These are phyloP conservation scores for Diachasmimorpha longicaudata DNA, from an alignment of 1,140 invertebrate genomes.

Conservation along the genomic window DNA sequence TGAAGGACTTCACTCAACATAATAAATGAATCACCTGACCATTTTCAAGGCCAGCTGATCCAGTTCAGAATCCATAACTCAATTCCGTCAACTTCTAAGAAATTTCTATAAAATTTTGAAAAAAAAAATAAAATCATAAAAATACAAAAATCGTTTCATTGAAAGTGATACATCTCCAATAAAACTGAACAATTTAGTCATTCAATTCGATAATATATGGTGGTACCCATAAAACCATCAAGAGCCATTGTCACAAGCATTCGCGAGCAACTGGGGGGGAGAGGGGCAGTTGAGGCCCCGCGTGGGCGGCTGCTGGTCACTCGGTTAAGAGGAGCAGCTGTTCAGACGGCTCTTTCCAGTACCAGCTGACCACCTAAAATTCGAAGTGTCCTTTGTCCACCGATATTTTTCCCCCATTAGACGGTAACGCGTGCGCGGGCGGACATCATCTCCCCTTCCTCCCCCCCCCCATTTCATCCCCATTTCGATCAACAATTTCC, in stretches of 20 bases:
- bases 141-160: too few species aligned
- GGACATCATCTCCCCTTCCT: not conserved
- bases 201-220: not conserved
- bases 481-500: not conserved
- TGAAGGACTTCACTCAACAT: too few species aligned
- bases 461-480: not conserved
- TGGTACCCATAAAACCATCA: not conserved
- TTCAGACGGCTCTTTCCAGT: not conserved
- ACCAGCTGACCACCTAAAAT: conserved; percentile 8
- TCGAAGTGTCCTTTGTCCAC: not conserved
- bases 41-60: too few species aligned
- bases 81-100: too few species aligned
- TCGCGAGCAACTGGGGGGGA: not conserved
- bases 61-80: too few species aligned
- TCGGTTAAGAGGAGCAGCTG: conserved; percentile 5
- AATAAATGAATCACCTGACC: too few species aligned
- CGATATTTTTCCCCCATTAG: not conserved
- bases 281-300: not conserved
- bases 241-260: not conserved
- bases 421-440: not conserved
- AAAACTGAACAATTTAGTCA: not conserved
- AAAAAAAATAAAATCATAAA: too few species aligned
- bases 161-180: not conserved
- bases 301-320: not conserved
- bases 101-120: too few species aligned